Conservation (phyloP, 2,797 vertebrate species). For the Tachyglossus aculeatus region DNA sequence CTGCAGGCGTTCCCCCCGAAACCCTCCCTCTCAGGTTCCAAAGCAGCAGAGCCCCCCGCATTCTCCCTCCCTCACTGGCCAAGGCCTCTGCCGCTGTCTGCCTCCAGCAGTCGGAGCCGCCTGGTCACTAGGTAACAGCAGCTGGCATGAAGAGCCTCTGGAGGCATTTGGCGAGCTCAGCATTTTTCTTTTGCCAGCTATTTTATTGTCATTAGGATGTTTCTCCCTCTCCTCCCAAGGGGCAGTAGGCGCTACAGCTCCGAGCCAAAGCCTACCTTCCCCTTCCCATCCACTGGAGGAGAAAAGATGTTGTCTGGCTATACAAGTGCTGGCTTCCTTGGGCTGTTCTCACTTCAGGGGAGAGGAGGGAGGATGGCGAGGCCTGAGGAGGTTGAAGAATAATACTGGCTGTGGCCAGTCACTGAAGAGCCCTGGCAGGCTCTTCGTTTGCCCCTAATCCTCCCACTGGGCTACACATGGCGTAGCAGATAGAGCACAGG, state of each 20-base stretch:
- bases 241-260: background rate
- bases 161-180: fast-evolving
- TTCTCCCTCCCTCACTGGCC: background rate
- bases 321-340: too few relatives aligned
- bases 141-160: constrained; percentile 3
- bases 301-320: too few relatives aligned
- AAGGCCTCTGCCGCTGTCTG: background rate
- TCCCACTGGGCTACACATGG: too few relatives aligned
- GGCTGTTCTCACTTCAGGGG: too few relatives aligned
- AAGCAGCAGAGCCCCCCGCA: background rate
- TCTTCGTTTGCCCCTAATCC: too few relatives aligned
- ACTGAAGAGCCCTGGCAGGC: too few relatives aligned
- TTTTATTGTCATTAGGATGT: background rate
- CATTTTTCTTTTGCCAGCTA: background rate
- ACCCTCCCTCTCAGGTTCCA: background rate
- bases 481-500: too few relatives aligned
- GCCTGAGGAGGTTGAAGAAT: too few relatives aligned
- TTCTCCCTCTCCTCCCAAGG: constrained; percentile 26
- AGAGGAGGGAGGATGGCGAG: too few relatives aligned
- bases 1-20: too few relatives aligned
- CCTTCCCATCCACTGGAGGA: too few relatives aligned
- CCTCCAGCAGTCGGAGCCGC: background rate
- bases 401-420: too few relatives aligned
- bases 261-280: background rate
- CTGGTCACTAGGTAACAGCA: constrained; percentile 1